Base-by-base conservation (phyloP, 2,888 invertebrate genomes). In the Thyatira batis region DNA sequence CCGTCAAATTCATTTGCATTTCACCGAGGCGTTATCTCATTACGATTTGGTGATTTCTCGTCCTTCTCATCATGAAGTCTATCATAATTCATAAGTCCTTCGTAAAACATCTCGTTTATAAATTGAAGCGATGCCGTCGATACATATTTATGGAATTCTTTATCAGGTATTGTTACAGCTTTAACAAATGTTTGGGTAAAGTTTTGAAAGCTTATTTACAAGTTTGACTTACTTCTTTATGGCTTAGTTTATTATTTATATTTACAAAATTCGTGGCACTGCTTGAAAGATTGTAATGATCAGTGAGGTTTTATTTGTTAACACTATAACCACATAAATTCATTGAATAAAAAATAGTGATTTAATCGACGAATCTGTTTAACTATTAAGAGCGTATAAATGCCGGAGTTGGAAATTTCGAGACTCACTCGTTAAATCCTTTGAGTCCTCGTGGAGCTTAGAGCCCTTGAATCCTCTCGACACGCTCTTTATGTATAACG, bases 1-100 rank as follows among this genome's bases (percentile, higher is more conserved):
- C 73, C 75, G 70, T 69, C 75, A 78, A 86, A 86, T 82, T 84
- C 80, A 85, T 88, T 88, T 87, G 86, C 87, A 85, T 87, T 80
- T 76, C 78, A 70, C 65, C 69, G 71, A 75, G 71, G 79, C 81
- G 83, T 85, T 83, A 84, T 80, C 85, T 85, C 76, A 83, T 87
- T 87, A 85, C 76, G 72, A 78, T 76, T 80, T 81, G 69, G 73
- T 69, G 77, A 82, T 82, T 83, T 61, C 69, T 71, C 39, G 39
- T 39, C 70, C 65, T 65, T 55, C 63, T 63, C 63, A 59, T 69
- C 63, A 69, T 65, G 64, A 73, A 73, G 66, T 72, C 63, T 61
- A 66, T 73, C 76, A 79, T 74, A 76, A 77, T 78, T 81, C 75
- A 79, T 78, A 78, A 78, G 72, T 72, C 65, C 50, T 59, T 64